Conservation (phyloP, 2,797 vertebrate genomes). For the Enteromius argenteus region DNA sequence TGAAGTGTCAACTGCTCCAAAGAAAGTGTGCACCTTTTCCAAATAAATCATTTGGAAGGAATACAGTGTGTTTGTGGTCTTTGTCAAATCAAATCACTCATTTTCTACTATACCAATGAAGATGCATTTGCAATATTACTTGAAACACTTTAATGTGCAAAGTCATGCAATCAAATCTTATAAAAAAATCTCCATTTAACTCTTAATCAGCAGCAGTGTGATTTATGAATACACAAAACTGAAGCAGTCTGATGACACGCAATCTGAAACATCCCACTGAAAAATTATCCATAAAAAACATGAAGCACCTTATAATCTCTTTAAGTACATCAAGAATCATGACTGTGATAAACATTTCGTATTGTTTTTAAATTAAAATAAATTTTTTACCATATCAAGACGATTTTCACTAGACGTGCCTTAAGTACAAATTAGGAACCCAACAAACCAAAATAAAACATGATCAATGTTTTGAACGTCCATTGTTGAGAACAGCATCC, state of each 20-base stretch:
- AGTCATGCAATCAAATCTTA: conserved; percentile 76
- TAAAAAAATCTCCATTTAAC: conserved; percentile 63
- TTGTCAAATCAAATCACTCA: too few species aligned
- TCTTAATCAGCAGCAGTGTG: conserved; percentile 64
- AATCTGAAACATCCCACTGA: conserved; percentile 15
- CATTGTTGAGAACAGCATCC: not conserved
- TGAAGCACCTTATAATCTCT: conserved; percentile 5
- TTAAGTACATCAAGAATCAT: conserved; percentile 9
- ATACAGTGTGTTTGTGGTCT: not conserved
- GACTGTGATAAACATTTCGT: conserved; percentile 4
- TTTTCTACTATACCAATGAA: not conserved
- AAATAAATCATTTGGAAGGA: conserved; percentile 81
- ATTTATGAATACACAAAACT: conserved; percentile 35
- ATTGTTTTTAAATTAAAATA: not conserved
- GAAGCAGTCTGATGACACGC: conserved; percentile 1
- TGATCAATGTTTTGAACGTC: not conserved
- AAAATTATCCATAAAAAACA: conserved; percentile 8
- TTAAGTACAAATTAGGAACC: not conserved
- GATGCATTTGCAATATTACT: conserved; percentile 54
- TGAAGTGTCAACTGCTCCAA: conserved; percentile 50
- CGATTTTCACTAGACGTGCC: not conserved
- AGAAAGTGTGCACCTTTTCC: conserved; percentile 71
- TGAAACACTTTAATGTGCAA: conserved; percentile 79
- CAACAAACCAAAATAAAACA: conserved; percentile 9
- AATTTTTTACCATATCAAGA: not conserved